phyloP scores from a whole-genome alignment of 2,888 invertebrate species.

The Drosophila macrospina region DNA sequence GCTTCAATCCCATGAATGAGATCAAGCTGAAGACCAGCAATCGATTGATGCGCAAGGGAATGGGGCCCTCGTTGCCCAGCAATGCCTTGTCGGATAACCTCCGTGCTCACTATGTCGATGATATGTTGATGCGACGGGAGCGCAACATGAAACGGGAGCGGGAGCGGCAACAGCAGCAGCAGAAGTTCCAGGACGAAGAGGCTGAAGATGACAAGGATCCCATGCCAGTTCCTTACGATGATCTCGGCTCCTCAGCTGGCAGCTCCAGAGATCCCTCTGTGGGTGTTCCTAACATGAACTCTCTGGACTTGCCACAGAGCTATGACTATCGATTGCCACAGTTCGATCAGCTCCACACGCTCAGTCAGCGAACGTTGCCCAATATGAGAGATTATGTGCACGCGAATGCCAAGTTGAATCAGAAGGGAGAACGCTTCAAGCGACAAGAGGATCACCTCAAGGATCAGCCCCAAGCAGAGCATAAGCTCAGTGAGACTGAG shows the following conservation, averaged over 20 bases:
- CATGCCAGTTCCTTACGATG: constrained; percentile 10
- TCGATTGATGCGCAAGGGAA: constrained; percentile 79
- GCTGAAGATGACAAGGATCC: constrained; percentile 4
- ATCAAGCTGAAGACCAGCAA: constrained; percentile 83
- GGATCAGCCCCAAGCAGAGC: neutral
- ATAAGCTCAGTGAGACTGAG: neutral
- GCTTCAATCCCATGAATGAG: constrained; percentile 79
- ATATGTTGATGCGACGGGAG: constrained; percentile 57
- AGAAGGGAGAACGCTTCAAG: constrained; percentile 39
- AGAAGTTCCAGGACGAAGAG: constrained; percentile 1
- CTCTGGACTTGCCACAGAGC: constrained; percentile 45
- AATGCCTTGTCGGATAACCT: constrained; percentile 61
- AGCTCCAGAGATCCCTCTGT: neutral
- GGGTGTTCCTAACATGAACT: neutral
- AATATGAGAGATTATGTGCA: constrained; percentile 46
- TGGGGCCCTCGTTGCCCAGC: constrained; percentile 82
- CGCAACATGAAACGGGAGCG: constrained; percentile 27
- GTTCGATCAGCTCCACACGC: constrained; percentile 36
- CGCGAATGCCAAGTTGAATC: constrained; percentile 24
- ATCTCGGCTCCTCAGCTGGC: neutral
- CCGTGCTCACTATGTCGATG: constrained; percentile 57
- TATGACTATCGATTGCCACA: constrained; percentile 55
- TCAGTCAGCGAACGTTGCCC: constrained; percentile 34
- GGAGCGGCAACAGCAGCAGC: constrained; percentile 21
- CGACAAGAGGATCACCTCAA: constrained; percentile 25